Evolutionary conservation across 2,888 invertebrate species (phyloP).

Genomic region (Drosophila lacicola): DNA sequence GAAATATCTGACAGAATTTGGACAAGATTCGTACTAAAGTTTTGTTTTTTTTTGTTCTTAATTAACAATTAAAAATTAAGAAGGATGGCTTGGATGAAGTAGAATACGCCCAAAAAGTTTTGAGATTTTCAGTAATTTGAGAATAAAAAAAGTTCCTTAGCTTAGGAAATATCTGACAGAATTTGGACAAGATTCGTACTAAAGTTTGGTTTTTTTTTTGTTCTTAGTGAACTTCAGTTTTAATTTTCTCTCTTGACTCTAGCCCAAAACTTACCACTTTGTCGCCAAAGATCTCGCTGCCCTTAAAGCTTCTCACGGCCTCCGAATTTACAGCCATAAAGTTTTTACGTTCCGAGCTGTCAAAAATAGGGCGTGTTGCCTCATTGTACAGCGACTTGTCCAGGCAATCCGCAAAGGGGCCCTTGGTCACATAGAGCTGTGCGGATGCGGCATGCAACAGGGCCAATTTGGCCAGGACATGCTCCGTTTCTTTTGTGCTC

Average conservation of each 20-base stretch:
- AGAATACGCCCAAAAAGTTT: too few species aligned
- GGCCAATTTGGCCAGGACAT: constrained; percentile 75
- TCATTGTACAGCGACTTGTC: constrained; percentile 38
- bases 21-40: too few species aligned
- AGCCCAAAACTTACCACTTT: constrained; percentile 42
- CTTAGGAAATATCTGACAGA: too few species aligned
- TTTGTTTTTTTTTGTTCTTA: too few species aligned
- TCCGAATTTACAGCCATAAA: neutral
- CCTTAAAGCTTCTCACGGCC: constrained; percentile 13
- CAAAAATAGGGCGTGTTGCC: neutral
- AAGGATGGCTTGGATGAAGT: too few species aligned
- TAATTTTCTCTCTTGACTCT: neutral
- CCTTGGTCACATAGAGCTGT: constrained; percentile 59
- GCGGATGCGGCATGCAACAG: constrained; percentile 83
- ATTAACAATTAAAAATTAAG: too few species aligned
- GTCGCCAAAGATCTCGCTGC: constrained; percentile 24
- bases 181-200: too few species aligned
- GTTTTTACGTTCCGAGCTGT: neutral
- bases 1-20: too few species aligned
- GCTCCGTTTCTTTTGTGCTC: constrained; percentile 68
- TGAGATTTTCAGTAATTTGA: too few species aligned
- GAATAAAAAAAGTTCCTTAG: too few species aligned
- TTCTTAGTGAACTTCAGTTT: too few species aligned
- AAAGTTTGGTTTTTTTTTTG: too few species aligned
- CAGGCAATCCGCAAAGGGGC: constrained; percentile 41